Evolutionary conservation across 2,888 invertebrate genomes (phyloP).

Genomic region (Crematogaster levior): DNA sequence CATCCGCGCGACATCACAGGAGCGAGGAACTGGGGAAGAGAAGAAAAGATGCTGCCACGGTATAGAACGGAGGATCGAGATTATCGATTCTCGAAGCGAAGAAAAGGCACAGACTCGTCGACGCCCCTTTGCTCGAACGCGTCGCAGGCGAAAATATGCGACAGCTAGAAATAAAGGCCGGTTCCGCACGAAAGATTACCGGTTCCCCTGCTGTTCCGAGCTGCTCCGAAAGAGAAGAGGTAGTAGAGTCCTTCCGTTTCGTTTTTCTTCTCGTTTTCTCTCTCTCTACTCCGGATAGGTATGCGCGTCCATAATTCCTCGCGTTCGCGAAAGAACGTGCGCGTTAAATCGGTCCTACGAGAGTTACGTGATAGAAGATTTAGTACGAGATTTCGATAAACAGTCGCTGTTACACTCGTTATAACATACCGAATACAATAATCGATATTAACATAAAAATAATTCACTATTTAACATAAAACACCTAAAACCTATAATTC

Average conservation of each 20-base stretch:
- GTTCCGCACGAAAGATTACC: constrained; percentile 69
- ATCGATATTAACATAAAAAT: background rate
- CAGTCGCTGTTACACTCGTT: background rate
- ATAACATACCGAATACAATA: background rate
- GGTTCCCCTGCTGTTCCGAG: constrained; percentile 52
- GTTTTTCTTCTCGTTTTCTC: constrained; percentile 13
- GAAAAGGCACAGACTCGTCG: constrained; percentile 29
- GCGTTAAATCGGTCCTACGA: constrained; percentile 33
- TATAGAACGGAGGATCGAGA: constrained; percentile 59
- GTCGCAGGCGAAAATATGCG: constrained; percentile 64
- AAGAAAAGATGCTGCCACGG: constrained; percentile 8
- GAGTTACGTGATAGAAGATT: constrained; percentile 33
- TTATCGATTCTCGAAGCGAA: constrained; percentile 65
- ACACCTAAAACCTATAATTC: background rate
- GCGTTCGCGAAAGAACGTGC: constrained; percentile 29
- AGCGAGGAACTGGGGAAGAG: constrained; percentile 4
- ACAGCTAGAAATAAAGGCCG: constrained; percentile 67
- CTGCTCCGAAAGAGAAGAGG: constrained; percentile 34
- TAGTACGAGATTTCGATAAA: constrained; percentile 21
- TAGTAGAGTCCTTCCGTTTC: constrained; percentile 32
- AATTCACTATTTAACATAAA: background rate
- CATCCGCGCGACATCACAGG: constrained; percentile 51
- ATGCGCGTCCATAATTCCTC: constrained; percentile 42
- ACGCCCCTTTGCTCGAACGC: constrained; percentile 31
- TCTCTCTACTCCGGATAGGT: constrained; percentile 5